phyloP scores from a whole-genome alignment of 2,888 invertebrate genomes.

The Drosophila robusta region DNA sequence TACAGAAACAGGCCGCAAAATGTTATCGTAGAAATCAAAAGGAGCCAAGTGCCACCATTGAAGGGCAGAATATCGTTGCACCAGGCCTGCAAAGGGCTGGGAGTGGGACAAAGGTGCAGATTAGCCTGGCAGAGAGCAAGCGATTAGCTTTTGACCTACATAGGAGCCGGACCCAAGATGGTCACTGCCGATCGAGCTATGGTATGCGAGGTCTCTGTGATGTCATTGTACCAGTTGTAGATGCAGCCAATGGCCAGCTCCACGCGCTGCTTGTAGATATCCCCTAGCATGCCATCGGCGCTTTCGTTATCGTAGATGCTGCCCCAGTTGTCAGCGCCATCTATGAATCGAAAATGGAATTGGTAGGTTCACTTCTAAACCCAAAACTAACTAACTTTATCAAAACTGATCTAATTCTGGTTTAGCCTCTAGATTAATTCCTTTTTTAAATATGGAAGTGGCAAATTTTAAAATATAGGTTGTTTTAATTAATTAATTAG shows the following conservation, averaged over 20 bases:
- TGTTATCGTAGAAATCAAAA: slow-evolving; percentile 64
- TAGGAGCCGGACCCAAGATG: slow-evolving; percentile 81
- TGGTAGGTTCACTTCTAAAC: no score
- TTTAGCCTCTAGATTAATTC: no score
- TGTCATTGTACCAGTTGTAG: slow-evolving; percentile 83
- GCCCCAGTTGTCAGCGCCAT: slow-evolving; percentile 83
- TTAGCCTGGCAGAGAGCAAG: background rate
- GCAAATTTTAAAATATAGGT: no score
- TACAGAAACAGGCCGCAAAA: slow-evolving; percentile 72
- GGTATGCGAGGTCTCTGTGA: slow-evolving; percentile 81
- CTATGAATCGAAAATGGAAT: slow-evolving; percentile 43
- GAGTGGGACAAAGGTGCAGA: background rate
- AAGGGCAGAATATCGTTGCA: slow-evolving; percentile 81
- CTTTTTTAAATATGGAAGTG: no score
- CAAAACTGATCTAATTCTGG: no score
- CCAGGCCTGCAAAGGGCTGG: slow-evolving; percentile 79
- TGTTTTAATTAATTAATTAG: no score
- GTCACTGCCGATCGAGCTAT: slow-evolving; percentile 83
- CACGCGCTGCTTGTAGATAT: slow-evolving; percentile 77
- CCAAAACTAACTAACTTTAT: no score
- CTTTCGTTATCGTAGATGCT: slow-evolving; percentile 80
- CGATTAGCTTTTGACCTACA: slow-evolving; percentile 54
- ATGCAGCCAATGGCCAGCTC: slow-evolving; percentile 84
- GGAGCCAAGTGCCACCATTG: slow-evolving; percentile 69
- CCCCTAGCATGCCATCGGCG: slow-evolving; percentile 82